Percentiles rank a stretch among this genome's conserved stretches.
phyloP scores from a whole-genome alignment of 1,140 invertebrate genomes.

The Brachionus asplanchnoidis region DNA sequence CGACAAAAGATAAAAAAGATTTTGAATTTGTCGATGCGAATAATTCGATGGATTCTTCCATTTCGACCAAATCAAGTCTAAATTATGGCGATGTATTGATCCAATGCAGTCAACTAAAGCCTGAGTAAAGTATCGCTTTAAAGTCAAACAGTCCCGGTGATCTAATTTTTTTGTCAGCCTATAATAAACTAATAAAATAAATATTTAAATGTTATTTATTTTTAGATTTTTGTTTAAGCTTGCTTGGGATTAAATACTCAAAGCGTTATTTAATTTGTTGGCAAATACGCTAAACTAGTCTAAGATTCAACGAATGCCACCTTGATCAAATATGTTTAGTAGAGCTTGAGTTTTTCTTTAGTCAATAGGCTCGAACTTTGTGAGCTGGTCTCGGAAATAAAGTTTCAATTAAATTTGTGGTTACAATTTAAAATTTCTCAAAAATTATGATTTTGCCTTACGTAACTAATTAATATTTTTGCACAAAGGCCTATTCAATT shows the following conservation, averaged over 20 bases:
- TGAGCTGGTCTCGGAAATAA: neutral
- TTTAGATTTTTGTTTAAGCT: slow-evolving; percentile 32
- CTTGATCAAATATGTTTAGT: neutral
- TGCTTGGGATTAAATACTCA: slow-evolving; percentile 35
- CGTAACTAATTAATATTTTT: neutral
- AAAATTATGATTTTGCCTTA: neutral
- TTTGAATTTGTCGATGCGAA: neutral
- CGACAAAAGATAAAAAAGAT: neutral
- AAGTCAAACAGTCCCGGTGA: neutral
- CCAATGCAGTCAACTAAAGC: neutral
- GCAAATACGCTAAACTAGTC: neutral
- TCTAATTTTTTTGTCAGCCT: neutral
- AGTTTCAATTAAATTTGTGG: neutral
- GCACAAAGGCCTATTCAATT: neutral
- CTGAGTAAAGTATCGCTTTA: neutral
- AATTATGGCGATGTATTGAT: slow-evolving; percentile 37
- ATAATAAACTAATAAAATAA: slow-evolving; percentile 23
- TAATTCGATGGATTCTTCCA: neutral
- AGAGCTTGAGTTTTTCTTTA: neutral
- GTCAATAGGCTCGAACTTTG: neutral
- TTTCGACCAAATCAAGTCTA: neutral
- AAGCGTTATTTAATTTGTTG: slow-evolving; percentile 31
- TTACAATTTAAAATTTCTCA: neutral
- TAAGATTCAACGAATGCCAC: neutral
- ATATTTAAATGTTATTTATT: slow-evolving; percentile 39